Conservation (phyloP, 2,113 vertebrate genomes). For the Larimichthys crocea region DNA sequence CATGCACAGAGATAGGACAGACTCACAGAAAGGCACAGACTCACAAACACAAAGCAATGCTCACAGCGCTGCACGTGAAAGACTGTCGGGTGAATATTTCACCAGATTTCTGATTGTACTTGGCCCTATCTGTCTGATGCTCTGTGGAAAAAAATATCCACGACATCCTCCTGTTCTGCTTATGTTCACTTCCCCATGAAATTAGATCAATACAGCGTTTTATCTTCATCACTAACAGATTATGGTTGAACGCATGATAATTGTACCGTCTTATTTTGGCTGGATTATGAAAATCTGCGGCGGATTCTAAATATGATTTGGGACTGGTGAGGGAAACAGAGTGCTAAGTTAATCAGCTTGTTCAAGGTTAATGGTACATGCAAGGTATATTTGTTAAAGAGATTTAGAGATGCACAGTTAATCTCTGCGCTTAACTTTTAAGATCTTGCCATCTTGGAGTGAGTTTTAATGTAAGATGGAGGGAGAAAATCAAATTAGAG, state of each 20-base stretch:
- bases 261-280: conserved; percentile 40
- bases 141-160: conserved; percentile 1
- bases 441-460: conserved; percentile 58
- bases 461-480: conserved; percentile 67
- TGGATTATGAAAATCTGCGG: conserved; percentile 51
- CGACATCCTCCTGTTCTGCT: conserved; percentile 6
- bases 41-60: not conserved
- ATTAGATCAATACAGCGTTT: conserved; percentile 47
- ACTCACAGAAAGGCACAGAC: not conserved
- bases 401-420: conserved; percentile 67
- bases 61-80: conserved; percentile 9
- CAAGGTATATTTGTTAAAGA: conserved; percentile 61
- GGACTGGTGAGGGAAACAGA: conserved; percentile 25
- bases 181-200: conserved; percentile 47
- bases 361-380: conserved; percentile 77
- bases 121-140: not conserved
- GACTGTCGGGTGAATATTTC: conserved; percentile 25
- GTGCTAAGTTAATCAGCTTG: conserved; percentile 65
- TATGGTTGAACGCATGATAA: conserved; percentile 33
- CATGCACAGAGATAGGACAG: conserved; percentile 2
- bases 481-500: conserved; percentile 70
- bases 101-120: conserved; percentile 22
- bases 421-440: conserved; percentile 70
- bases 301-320: conserved; percentile 55
- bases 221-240: conserved; percentile 50